These are phyloP conservation scores for Ectropis crepuscularia DNA, from an alignment of 2,888 invertebrate species.

Conservation along the genomic window DNA sequence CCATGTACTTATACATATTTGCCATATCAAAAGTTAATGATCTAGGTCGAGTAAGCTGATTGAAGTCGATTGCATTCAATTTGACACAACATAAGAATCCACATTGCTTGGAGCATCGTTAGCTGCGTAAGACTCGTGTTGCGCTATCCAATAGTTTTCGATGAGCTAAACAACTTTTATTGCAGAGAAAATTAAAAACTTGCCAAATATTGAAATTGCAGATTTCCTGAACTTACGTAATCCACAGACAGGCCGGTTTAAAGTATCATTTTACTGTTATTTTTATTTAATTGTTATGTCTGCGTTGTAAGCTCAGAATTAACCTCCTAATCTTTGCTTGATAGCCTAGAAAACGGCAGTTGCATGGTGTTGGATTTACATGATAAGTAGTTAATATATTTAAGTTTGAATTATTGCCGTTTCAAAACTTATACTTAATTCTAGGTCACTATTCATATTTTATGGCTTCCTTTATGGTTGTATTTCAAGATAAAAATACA, in stretches of 20 bases:
- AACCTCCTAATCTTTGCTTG: slow-evolving; percentile 21
- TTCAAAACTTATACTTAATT: slow-evolving; percentile 1
- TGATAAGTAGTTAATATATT: slow-evolving; percentile 3
- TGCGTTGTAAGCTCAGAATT: slow-evolving; percentile 10
- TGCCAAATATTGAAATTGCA: slow-evolving; percentile 21
- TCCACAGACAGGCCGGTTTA: background rate
- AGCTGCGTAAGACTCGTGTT: slow-evolving; percentile 24
- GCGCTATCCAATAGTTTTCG: slow-evolving; percentile 32
- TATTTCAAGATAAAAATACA: no score
- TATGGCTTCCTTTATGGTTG: background rate
- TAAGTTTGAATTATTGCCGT: background rate
- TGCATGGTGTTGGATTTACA: background rate
- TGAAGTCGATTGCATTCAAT: background rate
- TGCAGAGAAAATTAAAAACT: slow-evolving; percentile 24
- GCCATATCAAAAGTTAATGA: no score
- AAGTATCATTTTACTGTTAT: slow-evolving; percentile 18
- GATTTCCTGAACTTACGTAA: slow-evolving; percentile 23
- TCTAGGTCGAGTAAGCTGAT: background rate
- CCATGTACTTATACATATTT: no score
- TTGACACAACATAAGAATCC: slow-evolving; percentile 22
- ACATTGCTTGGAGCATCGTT: slow-evolving; percentile 8
- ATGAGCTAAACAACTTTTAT: slow-evolving; percentile 32
- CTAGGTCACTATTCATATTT: slow-evolving; percentile 1
- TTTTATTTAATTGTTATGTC: slow-evolving; percentile 12
- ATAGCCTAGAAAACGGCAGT: slow-evolving; percentile 3